Percentiles rank a stretch among this genome's conserved stretches.
phyloP scores from a whole-genome alignment of 1,140 invertebrate genomes.

The Euwallacea similis region DNA sequence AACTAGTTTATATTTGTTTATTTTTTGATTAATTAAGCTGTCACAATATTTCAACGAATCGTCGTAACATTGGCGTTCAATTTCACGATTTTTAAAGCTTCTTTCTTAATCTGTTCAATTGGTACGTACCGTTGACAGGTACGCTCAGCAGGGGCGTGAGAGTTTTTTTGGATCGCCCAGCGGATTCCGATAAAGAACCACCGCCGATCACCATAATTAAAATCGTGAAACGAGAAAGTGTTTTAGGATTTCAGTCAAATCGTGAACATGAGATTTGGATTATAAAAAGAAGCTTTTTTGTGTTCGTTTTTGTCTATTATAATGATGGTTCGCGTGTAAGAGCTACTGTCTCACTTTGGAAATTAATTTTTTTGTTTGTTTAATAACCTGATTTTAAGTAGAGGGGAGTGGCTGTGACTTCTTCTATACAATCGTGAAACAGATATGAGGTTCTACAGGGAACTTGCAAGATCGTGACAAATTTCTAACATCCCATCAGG shows the following conservation, averaged over 20 bases:
- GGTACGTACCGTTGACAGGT: constrained; percentile 22
- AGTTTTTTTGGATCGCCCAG: constrained; percentile 17
- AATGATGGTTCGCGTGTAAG: too few species aligned
- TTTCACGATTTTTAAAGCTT: constrained; percentile 22
- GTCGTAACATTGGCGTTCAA: constrained; percentile 11
- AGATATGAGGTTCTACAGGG: too few species aligned
- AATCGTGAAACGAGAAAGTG: constrained; percentile 24
- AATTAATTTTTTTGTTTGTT: too few species aligned
- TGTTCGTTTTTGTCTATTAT: constrained; percentile 9
- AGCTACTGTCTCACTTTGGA: too few species aligned
- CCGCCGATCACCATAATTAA: constrained; percentile 22
- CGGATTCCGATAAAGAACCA: constrained; percentile 23
- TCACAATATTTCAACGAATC: constrained; percentile 30
- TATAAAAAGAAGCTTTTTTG: constrained; percentile 16
- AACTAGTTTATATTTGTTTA: background rate
- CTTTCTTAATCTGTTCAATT: constrained; percentile 22
- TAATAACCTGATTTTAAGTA: too few species aligned
- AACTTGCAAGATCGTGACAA: constrained; percentile 2
- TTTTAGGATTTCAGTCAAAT: constrained; percentile 19
- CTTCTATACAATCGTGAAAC: too few species aligned
- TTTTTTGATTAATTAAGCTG: constrained; percentile 27
- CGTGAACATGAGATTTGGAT: constrained; percentile 20
- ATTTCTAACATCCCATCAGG: background rate
- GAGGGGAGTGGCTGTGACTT: too few species aligned
- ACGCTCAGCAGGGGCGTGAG: constrained; percentile 26